Percentiles rank a stretch among this genome's conserved stretches.
Evolutionary conservation across 2,113 vertebrate genomes (phyloP).

Genomic region (Sakesphorus luctuosus): DNA sequence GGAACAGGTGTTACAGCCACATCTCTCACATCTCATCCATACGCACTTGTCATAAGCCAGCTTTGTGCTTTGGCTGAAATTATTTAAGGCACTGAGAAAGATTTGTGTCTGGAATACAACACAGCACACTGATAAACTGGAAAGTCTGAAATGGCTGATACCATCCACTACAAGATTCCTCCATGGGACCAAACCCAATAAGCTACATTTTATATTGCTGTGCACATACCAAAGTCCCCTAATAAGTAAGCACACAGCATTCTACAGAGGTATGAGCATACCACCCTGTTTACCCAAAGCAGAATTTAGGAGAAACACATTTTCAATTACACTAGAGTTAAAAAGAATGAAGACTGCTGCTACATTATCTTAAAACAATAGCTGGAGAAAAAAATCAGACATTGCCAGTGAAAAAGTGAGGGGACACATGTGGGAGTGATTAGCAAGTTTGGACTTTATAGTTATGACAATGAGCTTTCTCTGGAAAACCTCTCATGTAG

Average conservation of each 20-base stretch:
- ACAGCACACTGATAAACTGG: not conserved
- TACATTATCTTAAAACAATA: not conserved
- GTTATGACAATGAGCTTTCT: not conserved
- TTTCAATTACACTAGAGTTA: not conserved
- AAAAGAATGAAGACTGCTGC: not conserved
- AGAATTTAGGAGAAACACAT: not conserved
- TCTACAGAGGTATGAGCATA: not conserved
- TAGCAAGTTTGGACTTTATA: not conserved
- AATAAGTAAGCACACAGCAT: not conserved
- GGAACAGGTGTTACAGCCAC: not conserved
- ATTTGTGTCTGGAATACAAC: not conserved
- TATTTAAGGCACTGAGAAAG: not conserved
- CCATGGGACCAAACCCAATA: not conserved
- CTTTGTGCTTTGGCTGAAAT: not conserved
- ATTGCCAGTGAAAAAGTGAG: not conserved
- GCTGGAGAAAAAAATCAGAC: not conserved
- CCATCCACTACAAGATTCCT: not conserved
- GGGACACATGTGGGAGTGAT: not conserved
- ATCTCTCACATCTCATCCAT: not conserved
- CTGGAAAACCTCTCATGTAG: not conserved
- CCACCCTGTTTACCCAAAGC: not conserved
- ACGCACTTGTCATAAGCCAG: not conserved
- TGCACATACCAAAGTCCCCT: not conserved
- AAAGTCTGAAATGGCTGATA: not conserved
- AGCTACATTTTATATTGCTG: not conserved